Evolutionary conservation across 1,140 invertebrate genomes (phyloP).

Genomic region (Papilio glaucus): DNA sequence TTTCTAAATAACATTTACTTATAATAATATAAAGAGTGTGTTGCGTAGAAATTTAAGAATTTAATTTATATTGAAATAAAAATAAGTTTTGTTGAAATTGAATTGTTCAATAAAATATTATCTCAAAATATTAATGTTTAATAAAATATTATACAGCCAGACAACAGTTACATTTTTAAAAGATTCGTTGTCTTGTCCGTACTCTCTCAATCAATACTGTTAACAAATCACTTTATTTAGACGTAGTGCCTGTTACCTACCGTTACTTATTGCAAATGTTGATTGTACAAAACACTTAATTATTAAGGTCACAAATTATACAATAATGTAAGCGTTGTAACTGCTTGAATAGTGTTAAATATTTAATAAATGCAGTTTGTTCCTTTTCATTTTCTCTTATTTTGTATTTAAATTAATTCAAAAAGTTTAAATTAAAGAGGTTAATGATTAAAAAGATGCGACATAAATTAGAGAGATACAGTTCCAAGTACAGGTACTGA

Average conservation of each 20-base stretch:
- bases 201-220: conserved; percentile 37
- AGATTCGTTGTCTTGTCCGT: background rate
- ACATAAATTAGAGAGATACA: too few species aligned
- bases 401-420: background rate
- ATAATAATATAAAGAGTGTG: background rate
- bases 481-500: too few species aligned
- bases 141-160: background rate
- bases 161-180: background rate
- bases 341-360: conserved; percentile 35
- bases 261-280: conserved; percentile 26
- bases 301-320: conserved; percentile 19
- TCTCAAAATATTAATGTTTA: conserved; percentile 7
- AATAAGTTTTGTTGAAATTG: too few species aligned
- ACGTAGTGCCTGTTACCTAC: conserved; percentile 40
- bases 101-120: too few species aligned
- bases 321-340: conserved; percentile 29
- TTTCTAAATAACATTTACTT: background rate
- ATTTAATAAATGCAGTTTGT: conserved; percentile 38
- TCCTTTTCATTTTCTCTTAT: conserved; percentile 19
- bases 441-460: too few species aligned
- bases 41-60: conserved; percentile 21
- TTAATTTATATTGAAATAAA: background rate
- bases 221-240: conserved; percentile 39
- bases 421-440: too few species aligned
- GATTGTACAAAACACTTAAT: conserved; percentile 32